phyloP scores from a whole-genome alignment of 2,888 invertebrate genomes.

The Dryocosmus kuriphilus region DNA sequence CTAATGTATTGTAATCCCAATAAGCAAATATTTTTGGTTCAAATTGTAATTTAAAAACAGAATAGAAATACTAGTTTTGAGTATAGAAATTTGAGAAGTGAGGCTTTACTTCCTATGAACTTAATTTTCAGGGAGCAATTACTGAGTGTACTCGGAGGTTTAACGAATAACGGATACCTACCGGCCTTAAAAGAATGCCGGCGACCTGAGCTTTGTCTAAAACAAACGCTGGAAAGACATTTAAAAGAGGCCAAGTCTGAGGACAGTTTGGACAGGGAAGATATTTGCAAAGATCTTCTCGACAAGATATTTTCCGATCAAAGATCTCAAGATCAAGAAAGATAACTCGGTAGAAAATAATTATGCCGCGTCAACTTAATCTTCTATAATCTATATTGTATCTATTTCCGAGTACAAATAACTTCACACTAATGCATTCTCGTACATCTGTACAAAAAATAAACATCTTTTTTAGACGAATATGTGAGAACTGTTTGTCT shows the following conservation, averaged over 20 bases:
- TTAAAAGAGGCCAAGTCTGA: conserved; percentile 67
- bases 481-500: neutral
- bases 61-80: neutral
- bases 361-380: neutral
- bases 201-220: conserved; percentile 69
- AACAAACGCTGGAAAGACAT: conserved; percentile 67
- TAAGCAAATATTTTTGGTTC: no score
- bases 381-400: neutral
- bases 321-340: conserved; percentile 65
- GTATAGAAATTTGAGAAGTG: neutral
- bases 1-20: neutral
- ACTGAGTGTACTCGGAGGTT: conserved; percentile 67
- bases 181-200: conserved; percentile 73
- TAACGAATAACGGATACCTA: conserved; percentile 68
- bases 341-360: conserved; percentile 60
- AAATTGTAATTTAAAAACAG: neutral
- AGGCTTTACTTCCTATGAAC: neutral
- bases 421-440: conserved; percentile 21
- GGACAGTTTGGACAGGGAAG: conserved; percentile 67
- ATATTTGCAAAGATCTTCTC: conserved; percentile 66
- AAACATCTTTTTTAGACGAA: neutral
- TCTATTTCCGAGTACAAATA: neutral
- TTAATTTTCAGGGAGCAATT: conserved; percentile 69
- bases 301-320: conserved; percentile 70
- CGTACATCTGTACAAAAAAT: conserved; percentile 17